phyloP scores from a whole-genome alignment of 2,797 vertebrate species.

The Clarias platycephalus region DNA sequence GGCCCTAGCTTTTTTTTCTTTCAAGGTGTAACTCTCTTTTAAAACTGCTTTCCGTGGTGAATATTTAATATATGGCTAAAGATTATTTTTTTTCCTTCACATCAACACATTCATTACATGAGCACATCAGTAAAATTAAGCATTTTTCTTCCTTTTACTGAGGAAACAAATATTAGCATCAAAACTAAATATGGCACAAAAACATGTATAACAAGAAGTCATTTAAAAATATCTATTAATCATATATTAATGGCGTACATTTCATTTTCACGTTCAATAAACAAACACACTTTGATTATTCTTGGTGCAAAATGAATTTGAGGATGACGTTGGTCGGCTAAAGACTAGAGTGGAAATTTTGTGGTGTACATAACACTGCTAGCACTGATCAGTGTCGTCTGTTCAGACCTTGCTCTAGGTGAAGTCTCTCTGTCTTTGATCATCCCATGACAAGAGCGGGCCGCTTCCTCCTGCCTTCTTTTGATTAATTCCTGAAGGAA shows the following conservation, averaged over 20 bases:
- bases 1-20: constrained; percentile 35
- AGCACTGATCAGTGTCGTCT: constrained; percentile 8
- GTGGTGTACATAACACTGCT: not conserved
- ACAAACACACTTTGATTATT: not conserved
- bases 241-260: not conserved
- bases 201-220: not conserved
- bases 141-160: not conserved
- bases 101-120: not conserved
- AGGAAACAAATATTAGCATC: not conserved
- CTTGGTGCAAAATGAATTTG: not conserved
- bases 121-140: constrained; percentile 23
- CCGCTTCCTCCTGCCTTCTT: constrained; percentile 64
- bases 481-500: constrained; percentile 82
- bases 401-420: constrained; percentile 53
- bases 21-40: constrained; percentile 35
- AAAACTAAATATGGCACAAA: not conserved
- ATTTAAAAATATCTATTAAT: no score
- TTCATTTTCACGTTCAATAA: not conserved
- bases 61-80: constrained; percentile 34
- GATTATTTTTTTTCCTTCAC: constrained; percentile 30
- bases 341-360: not conserved
- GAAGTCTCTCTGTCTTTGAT: constrained; percentile 72
- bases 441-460: constrained; percentile 65
- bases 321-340: not conserved
- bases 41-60: constrained; percentile 43